Conservation (phyloP, 2,888 invertebrate species). For the Leptinotarsa peninsularis region DNA sequence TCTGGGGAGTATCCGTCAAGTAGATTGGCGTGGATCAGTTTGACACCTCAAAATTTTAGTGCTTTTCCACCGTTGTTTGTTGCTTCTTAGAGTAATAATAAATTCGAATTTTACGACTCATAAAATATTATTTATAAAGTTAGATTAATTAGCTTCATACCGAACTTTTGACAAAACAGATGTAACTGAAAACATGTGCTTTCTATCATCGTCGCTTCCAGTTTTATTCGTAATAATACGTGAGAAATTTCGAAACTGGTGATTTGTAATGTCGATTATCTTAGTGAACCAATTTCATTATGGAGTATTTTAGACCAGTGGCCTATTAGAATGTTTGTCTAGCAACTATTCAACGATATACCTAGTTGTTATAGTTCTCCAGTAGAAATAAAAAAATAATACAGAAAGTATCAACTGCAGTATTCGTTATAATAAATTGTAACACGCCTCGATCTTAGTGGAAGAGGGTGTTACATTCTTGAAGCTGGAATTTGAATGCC, state of each 20-base stretch:
- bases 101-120: conserved; percentile 53
- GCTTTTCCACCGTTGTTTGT: conserved; percentile 43
- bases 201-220: conserved; percentile 31
- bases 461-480: too few species aligned
- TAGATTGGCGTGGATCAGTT: conserved; percentile 51
- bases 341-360: too few species aligned
- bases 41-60: conserved; percentile 53
- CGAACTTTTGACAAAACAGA: conserved; percentile 49
- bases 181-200: conserved; percentile 46
- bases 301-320: too few species aligned
- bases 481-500: too few species aligned
- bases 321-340: too few species aligned
- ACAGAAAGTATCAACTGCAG: too few species aligned
- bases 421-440: too few species aligned
- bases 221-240: conserved; percentile 17
- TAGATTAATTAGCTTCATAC: conserved; percentile 50
- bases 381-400: too few species aligned
- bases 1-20: conserved; percentile 44
- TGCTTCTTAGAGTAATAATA: conserved; percentile 48
- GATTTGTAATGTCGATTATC: background rate
- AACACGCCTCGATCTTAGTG: too few species aligned
- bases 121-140: conserved; percentile 55
- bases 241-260: conserved; percentile 8
- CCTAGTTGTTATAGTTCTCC: too few species aligned
- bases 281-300: too few species aligned